Percentiles rank a stretch among this genome's conserved stretches.
Conservation (phyloP, 2,888 invertebrate genomes). For the Plebejus argus region DNA sequence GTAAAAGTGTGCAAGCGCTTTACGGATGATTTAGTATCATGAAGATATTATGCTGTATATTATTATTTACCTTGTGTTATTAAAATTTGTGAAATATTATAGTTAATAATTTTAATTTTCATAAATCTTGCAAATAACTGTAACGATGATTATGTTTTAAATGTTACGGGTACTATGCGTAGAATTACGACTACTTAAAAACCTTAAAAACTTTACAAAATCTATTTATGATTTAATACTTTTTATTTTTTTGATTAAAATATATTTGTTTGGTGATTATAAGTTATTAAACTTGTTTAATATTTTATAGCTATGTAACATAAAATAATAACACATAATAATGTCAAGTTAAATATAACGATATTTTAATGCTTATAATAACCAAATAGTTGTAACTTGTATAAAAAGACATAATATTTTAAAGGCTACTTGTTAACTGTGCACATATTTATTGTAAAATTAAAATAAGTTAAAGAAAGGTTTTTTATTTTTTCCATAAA, state of each 20-base stretch:
- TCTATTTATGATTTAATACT: too few relatives aligned
- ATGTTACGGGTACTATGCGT: neutral
- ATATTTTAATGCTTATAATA: conserved; percentile 11
- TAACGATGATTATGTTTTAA: too few relatives aligned
- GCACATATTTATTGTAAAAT: conserved; percentile 69
- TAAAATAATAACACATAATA: neutral
- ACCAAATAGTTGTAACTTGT: conserved; percentile 43
- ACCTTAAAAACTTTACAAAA: neutral
- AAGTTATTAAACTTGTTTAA: neutral
- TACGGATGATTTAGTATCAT: too few relatives aligned
- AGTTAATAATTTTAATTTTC: too few relatives aligned
- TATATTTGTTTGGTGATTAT: neutral
- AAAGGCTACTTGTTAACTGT: conserved; percentile 78
- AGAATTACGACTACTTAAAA: neutral
- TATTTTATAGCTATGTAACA: neutral
- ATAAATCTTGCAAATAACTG: too few relatives aligned
- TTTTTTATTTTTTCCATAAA: conserved; percentile 43
- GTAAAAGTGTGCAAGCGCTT: too few relatives aligned
- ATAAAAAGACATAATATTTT: conserved; percentile 56
- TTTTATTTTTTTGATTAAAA: neutral
- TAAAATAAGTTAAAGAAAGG: conserved; percentile 57
- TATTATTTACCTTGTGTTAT: too few relatives aligned
- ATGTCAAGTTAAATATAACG: neutral
- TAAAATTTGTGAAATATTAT: too few relatives aligned
- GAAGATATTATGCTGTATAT: too few relatives aligned